Evolutionary conservation across 2,113 vertebrate species (phyloP).

Genomic region (Vulpes ferrilata): DNA sequence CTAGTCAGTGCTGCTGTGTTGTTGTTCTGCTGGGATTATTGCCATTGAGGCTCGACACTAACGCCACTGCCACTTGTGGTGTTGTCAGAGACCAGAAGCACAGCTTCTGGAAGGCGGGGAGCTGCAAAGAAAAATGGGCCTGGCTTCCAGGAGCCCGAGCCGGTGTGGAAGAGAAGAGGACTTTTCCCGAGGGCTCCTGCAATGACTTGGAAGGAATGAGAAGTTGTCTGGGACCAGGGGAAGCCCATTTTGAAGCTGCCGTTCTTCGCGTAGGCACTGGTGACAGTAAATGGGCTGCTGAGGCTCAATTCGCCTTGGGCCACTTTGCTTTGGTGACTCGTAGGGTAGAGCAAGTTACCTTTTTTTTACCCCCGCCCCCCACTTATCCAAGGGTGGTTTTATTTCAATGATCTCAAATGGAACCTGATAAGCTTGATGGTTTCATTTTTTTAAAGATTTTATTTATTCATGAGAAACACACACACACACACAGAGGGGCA

Average conservation of each 20-base stretch:
- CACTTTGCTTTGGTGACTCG: neutral
- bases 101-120: neutral
- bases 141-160: neutral
- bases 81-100: neutral
- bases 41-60: neutral
- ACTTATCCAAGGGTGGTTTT: neutral
- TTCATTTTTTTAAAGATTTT: no score
- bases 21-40: neutral
- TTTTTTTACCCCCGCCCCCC: neutral
- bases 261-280: neutral
- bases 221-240: neutral
- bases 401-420: slow-evolving; percentile 14
- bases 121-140: neutral
- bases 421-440: neutral
- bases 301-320: neutral
- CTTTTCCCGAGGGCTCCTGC: neutral
- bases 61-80: neutral
- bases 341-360: neutral
- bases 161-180: neutral
- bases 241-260: neutral
- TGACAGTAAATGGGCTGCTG: neutral
- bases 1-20: neutral
- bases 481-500: no score
- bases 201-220: neutral
- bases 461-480: no score